These are phyloP conservation scores for Lates calcarifer DNA, from an alignment of 2,113 vertebrate genomes.

Conservation along the genomic window DNA sequence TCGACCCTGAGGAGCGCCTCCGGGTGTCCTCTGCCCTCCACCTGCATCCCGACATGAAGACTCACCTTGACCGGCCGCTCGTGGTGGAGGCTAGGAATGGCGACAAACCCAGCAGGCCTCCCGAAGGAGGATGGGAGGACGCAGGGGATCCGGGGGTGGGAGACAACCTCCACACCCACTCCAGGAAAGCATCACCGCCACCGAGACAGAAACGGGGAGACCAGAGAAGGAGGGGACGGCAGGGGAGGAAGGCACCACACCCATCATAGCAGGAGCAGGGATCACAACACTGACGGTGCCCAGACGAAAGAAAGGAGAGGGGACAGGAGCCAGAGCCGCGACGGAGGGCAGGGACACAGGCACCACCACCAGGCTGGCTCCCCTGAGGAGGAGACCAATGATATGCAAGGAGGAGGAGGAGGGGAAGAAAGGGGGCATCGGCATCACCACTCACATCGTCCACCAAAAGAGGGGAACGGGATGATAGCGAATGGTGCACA, in stretches of 20 bases:
- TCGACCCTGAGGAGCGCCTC: conserved; percentile 91
- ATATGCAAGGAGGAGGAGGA: conserved; percentile 38
- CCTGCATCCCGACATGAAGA: conserved; percentile 94
- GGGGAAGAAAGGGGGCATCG: conserved; percentile 87
- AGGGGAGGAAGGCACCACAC: conserved; percentile 79
- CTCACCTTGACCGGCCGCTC: conserved; percentile 92
- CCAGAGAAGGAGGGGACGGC: conserved; percentile 38
- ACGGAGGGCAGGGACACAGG: conserved; percentile 86
- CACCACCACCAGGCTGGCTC: conserved; percentile 87
- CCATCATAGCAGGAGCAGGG: conserved; percentile 89
- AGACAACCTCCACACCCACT: conserved; percentile 58
- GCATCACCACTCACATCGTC: conserved; percentile 85
- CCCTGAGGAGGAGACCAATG: conserved; percentile 82
- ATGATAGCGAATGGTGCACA: conserved; percentile 76
- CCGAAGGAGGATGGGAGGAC: conserved; percentile 48
- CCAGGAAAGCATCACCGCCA: conserved; percentile 90
- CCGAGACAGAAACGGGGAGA: conserved; percentile 82
- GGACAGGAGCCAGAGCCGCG: conserved; percentile 82
- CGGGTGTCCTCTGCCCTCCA: conserved; percentile 88
- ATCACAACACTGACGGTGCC: conserved; percentile 72
- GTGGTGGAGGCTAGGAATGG: conserved; percentile 81
- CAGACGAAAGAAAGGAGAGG: conserved; percentile 73
- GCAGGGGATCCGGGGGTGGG: conserved; percentile 12
- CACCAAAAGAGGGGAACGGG: conserved; percentile 88
- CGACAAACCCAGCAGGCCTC: conserved; percentile 41